These are phyloP conservation scores for Melikaiella ostensackeni DNA, from an alignment of 2,888 invertebrate species.

Conservation along the genomic window DNA sequence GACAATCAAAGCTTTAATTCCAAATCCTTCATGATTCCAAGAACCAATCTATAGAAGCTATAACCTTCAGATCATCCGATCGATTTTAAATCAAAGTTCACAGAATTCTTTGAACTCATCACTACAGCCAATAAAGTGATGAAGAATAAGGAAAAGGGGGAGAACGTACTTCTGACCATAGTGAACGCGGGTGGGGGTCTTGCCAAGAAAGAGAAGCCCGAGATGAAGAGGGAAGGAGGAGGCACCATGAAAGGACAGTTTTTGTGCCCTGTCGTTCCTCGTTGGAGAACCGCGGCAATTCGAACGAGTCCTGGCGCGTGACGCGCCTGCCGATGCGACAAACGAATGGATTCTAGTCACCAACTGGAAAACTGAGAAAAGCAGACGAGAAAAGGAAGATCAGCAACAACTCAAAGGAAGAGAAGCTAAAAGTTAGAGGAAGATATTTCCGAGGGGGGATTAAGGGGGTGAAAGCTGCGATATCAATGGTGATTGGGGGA, in stretches of 20 bases:
- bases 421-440: constrained; percentile 46
- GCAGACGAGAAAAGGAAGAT: constrained; percentile 41
- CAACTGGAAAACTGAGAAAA: constrained; percentile 58
- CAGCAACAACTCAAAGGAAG: constrained; percentile 43
- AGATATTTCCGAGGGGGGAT: constrained; percentile 17
- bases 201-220: constrained; percentile 42
- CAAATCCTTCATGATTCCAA: too few species aligned
- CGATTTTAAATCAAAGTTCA: not conserved
- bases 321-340: constrained; percentile 63
- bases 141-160: not conserved
- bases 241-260: constrained; percentile 57
- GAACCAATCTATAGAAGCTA: too few species aligned
- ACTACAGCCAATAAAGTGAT: constrained; percentile 36
- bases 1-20: too few species aligned
- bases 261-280: constrained; percentile 53
- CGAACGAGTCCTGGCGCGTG: constrained; percentile 58
- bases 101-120: constrained; percentile 31
- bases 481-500: constrained; percentile 40
- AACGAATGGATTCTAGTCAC: constrained; percentile 50
- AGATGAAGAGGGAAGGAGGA: constrained; percentile 45
- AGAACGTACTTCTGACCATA: not conserved
- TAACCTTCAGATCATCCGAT: too few species aligned
- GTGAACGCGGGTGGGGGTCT: constrained; percentile 33
- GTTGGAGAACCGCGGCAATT: constrained; percentile 34
- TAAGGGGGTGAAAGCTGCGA: constrained; percentile 28